Evolutionary conservation across 2,888 invertebrate genomes (phyloP).

Genomic region (Dinocampus coccinellae): DNA sequence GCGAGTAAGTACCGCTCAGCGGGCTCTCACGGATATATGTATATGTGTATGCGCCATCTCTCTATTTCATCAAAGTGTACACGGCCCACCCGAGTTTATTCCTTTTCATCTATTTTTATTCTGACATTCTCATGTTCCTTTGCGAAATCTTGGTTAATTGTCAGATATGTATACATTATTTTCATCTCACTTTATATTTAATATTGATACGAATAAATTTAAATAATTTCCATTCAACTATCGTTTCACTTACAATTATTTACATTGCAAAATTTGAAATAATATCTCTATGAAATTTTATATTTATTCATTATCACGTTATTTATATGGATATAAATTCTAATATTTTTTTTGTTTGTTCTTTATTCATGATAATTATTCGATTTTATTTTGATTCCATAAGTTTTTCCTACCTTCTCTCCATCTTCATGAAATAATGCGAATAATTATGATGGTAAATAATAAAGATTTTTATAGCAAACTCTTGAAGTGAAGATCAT

Average conservation of each 20-base stretch:
- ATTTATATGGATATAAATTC: too few species aligned
- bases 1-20: constrained; percentile 26
- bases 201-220: constrained; percentile 5
- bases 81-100: background rate
- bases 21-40: background rate
- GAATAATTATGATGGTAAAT: too few species aligned
- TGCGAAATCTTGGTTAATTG: background rate
- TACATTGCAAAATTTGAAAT: background rate
- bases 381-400: too few species aligned
- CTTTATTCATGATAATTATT: too few species aligned
- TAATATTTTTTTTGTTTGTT: too few species aligned
- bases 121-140: background rate
- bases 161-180: background rate
- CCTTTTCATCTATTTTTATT: background rate
- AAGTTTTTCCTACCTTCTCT: too few species aligned
- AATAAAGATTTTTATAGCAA: too few species aligned
- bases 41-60: constrained; percentile 9
- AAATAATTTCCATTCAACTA: background rate
- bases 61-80: background rate
- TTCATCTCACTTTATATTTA: background rate
- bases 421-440: too few species aligned
- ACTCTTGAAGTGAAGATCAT: too few species aligned
- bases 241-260: background rate
- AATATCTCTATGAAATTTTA: background rate
- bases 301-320: too few species aligned